Percentiles rank a stretch among this genome's conserved stretches.
Evolutionary conservation across 2,113 vertebrate genomes (phyloP).

Genomic region (Formicarius rufipectus): DNA sequence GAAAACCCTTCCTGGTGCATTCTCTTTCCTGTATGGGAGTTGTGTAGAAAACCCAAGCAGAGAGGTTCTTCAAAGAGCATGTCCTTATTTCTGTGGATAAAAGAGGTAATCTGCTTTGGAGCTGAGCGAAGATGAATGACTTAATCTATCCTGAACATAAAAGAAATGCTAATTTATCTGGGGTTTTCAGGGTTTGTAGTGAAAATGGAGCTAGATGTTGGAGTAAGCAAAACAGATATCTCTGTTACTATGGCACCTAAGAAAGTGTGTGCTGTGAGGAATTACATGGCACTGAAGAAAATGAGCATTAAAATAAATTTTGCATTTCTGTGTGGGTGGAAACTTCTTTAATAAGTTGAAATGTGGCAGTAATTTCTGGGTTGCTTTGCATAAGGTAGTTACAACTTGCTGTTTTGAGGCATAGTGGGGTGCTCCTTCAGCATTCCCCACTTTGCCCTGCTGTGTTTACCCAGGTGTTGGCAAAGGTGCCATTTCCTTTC

Average conservation of each 20-base stretch:
- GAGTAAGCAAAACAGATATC: not conserved
- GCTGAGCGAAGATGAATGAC: not conserved
- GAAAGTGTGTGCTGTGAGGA: not conserved
- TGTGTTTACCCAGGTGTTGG: not conserved
- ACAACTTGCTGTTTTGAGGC: not conserved
- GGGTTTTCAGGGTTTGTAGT: not conserved
- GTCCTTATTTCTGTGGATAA: not conserved
- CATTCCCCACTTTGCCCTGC: not conserved
- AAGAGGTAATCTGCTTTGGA: not conserved
- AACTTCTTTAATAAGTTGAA: not conserved
- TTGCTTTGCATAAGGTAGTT: not conserved
- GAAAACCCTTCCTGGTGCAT: not conserved
- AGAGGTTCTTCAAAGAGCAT: not conserved
- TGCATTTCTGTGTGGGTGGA: not conserved
- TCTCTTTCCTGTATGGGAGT: not conserved
- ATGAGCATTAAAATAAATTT: not conserved
- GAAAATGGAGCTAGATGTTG: not conserved
- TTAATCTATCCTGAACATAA: constrained; percentile 5
- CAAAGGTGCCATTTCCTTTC: not conserved
- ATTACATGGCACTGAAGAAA: not conserved
- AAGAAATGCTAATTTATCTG: constrained; percentile 21
- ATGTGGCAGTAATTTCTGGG: not conserved
- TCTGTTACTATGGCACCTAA: constrained; percentile 24
- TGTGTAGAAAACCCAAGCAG: not conserved
- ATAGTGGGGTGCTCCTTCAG: not conserved